Evolutionary conservation across 2,888 invertebrate species (phyloP).

Genomic region (Scrobipalpa costella): DNA sequence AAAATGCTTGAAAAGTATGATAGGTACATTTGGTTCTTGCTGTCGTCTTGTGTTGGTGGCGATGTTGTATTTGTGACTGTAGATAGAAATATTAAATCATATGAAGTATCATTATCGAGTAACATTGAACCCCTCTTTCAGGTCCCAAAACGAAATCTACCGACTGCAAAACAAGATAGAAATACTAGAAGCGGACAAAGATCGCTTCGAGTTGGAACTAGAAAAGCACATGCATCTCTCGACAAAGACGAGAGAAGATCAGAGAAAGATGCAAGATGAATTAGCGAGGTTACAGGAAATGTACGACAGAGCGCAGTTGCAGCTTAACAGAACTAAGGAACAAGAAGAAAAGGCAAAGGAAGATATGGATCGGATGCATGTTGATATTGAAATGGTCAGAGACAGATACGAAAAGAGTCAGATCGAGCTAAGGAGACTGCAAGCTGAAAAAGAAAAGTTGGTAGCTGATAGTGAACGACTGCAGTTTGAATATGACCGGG

Average conservation of each 20-base stretch:
- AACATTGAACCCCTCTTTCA: conserved; percentile 59
- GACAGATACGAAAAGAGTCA: conserved; percentile 94
- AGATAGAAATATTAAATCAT: conserved; percentile 24
- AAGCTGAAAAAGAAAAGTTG: conserved; percentile 92
- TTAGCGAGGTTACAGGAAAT: conserved; percentile 92
- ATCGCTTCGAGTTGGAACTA: conserved; percentile 90
- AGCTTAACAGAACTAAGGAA: conserved; percentile 92
- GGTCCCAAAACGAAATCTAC: conserved; percentile 94
- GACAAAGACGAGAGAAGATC: conserved; percentile 91
- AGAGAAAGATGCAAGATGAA: conserved; percentile 93
- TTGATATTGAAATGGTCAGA: conserved; percentile 92
- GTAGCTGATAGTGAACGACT: conserved; percentile 91
- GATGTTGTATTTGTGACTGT: conserved; percentile 42
- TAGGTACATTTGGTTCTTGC: conserved; percentile 80
- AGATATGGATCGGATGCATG: conserved; percentile 87
- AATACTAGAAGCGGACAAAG: conserved; percentile 92
- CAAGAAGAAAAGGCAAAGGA: conserved; percentile 95
- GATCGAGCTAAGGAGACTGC: conserved; percentile 89
- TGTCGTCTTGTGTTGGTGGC: conserved; percentile 73
- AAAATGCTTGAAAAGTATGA: conserved; percentile 96
- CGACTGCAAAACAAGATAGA: conserved; percentile 94
- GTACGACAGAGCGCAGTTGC: conserved; percentile 92
- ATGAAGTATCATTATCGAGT: not conserved
- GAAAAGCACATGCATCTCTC: conserved; percentile 91
- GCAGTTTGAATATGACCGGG: conserved; percentile 92